Evolutionary conservation across 1,140 invertebrate genomes (phyloP).

Genomic region (Pachyrhynchus sulphureomaculatus): DNA sequence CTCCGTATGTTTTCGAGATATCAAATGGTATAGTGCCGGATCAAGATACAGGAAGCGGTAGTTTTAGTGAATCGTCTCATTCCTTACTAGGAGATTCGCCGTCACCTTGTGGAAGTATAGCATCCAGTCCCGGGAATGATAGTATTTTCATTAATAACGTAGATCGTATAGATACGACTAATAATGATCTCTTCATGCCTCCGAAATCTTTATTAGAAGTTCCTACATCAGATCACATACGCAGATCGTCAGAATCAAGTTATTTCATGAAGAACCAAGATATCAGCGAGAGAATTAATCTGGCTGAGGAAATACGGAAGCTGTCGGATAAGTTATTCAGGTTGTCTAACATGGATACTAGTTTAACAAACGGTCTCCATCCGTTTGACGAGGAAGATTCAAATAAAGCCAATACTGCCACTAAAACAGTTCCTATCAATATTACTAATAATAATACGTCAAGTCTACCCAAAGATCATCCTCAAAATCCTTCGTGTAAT

Average conservation of each 20-base stretch:
- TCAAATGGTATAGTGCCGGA: conserved; percentile 45
- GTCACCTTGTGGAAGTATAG: conserved; percentile 71
- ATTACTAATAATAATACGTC: not conserved
- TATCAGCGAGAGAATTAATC: conserved; percentile 62
- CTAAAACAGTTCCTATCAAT: conserved; percentile 51
- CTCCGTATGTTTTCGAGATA: conserved; percentile 77
- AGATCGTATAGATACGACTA: conserved; percentile 15
- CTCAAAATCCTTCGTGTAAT: conserved; percentile 32
- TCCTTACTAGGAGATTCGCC: conserved; percentile 68
- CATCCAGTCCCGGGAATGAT: conserved; percentile 55
- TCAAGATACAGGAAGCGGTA: conserved; percentile 20
- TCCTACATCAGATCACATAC: conserved; percentile 50
- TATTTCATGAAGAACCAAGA: conserved; percentile 61
- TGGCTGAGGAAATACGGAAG: conserved; percentile 79
- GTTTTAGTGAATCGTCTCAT: conserved; percentile 50
- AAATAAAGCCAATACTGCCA: conserved; percentile 4
- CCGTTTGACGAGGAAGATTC: not conserved
- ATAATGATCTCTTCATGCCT: conserved; percentile 16
- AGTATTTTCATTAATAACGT: conserved; percentile 30
- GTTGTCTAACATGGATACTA: conserved; percentile 66
- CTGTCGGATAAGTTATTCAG: conserved; percentile 73
- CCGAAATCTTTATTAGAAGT: conserved; percentile 11
- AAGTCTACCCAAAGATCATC: conserved; percentile 27
- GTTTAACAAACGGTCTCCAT: conserved; percentile 48
- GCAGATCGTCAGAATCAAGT: conserved; percentile 73